Evolutionary conservation across 1,140 invertebrate species (phyloP), one percentile per base, ranked within the genome.

Genomic region (Cardiocondyla obscurior): DNA sequence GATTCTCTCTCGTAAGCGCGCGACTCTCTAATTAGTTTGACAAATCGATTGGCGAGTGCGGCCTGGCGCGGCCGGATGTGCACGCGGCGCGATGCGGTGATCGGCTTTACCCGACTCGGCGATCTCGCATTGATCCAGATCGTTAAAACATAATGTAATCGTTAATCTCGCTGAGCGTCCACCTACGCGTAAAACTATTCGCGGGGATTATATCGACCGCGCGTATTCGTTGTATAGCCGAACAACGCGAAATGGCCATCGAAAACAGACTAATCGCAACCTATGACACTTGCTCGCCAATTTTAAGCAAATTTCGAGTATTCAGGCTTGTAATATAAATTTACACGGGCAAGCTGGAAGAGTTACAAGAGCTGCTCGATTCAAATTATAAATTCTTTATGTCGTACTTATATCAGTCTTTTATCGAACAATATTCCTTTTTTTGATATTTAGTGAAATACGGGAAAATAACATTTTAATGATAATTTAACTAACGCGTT

Each of bases 111-210:
- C 12, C 44, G 57, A 83, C 42, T 57, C 46, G 33, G 14, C 60
- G 58, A 65, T 77, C 25, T 25, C 60, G 14, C 53, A 51, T 51
- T 42, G 70, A 88, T 76, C 53, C 82, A 77, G 73, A 84, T 86
- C 82, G 65, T 81, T 87, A 76, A 87, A 84, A 87, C 64, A 69
- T 85, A 85, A 76, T 69, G 83, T 46, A 55, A 77, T 76, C 82
- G 85, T 53, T 87, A 85, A 88, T 88, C 86, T 81, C 53, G n/a
- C 69, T 73, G 64, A 12, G 57, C 44, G 51, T 39, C 51, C 79
- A 82, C 69, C 70, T 77, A 77, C 82, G 82, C 83, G 73, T 81
- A 77, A 84, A 88, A 87, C 82, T 77, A 85, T 84, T 87, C 70
- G 69, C 64, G 55, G 57, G 62, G 67, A 55, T 58, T 79, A 72